Percentiles rank a stretch among this genome's conserved stretches.
Conservation (phyloP, 2,888 invertebrate species). For the Protonemura montana region DNA sequence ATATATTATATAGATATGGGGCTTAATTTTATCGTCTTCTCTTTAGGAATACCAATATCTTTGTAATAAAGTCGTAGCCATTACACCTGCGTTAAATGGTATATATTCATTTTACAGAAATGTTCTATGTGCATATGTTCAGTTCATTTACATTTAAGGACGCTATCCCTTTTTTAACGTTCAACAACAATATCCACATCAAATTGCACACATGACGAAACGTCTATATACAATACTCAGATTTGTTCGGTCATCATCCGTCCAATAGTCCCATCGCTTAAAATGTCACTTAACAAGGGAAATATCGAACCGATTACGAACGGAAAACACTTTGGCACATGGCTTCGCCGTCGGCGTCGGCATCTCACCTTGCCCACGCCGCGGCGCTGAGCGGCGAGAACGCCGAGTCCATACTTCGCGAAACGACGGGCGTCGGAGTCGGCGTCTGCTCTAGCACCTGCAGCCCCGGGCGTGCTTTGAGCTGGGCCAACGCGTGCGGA, state of each 20-base stretch:
- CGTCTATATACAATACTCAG: conserved; percentile 18
- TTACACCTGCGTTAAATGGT: background rate
- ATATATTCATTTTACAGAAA: background rate
- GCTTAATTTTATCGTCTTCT: background rate
- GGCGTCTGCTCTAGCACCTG: conserved; percentile 44
- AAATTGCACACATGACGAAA: background rate
- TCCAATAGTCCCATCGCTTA: background rate
- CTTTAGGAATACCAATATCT: background rate
- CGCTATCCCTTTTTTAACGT: background rate
- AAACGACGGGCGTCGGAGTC: conserved; percentile 54
- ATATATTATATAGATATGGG: background rate
- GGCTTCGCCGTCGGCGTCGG: background rate
- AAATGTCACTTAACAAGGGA: background rate
- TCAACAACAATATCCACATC: background rate
- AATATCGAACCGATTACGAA: background rate
- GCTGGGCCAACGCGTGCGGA: conserved; percentile 45
- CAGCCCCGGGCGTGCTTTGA: conserved; percentile 45
- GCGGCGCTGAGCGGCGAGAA: conserved; percentile 72
- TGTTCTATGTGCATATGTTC: background rate
- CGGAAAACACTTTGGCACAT: background rate
- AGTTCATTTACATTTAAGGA: background rate
- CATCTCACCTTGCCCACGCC: conserved; percentile 55
- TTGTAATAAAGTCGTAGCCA: background rate
- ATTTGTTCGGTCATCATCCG: too few species aligned
- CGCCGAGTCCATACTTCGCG: conserved; percentile 67